Evolutionary conservation across 2,113 vertebrate species (phyloP), one percentile per base, ranked within the genome.

Genomic region (Stegastes partitus): DNA sequence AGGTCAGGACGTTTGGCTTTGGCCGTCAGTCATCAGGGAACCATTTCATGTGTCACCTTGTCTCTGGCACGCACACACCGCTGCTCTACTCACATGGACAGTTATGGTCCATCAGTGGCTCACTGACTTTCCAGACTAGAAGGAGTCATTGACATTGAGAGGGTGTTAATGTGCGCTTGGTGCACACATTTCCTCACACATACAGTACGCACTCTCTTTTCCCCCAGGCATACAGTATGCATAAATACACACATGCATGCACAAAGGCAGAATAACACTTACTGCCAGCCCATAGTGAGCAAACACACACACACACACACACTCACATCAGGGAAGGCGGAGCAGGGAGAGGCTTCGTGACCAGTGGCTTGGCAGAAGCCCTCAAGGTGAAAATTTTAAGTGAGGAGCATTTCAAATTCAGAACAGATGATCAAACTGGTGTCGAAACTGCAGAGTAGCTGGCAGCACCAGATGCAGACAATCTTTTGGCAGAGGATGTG

Each of bases 331-430:
- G 50, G 59, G 49, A 68, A 72, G 79, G 73, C 8, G 47, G 73
- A 57, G 77, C 51, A 23, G 51, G 16, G 34, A 61, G 70, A 66
- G 47, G 80, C 18, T 11, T 92, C 74, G 83, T 91, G 92, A 88
- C 85, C 85, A 12, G 71, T 74, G 81, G 34, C 79, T 85, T 70
- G 85, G 82, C 89, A 89, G 68, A 71, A 65, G 45, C 72, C 74
- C 80, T 77, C 45, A 82, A 90, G 91, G 89, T 90, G 67, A 88
- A 87, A 59, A 71, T 76, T 58, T 70, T 47, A 67, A 90, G 66
- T 45, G 77, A 74, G 83, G 77, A 81, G 76, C 64, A 81, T 87
- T 92, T 86, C 62, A 77, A 76, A 92, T 92, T 85, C 83, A 76
- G 78, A 86, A 74, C 86, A 92, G 78, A 89, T 82, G 84, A 91